A percentile compares a stretch with the other conserved stretches of the same genome.
Conservation (phyloP, 1,140 invertebrate genomes). For the Ephestia elutella region DNA sequence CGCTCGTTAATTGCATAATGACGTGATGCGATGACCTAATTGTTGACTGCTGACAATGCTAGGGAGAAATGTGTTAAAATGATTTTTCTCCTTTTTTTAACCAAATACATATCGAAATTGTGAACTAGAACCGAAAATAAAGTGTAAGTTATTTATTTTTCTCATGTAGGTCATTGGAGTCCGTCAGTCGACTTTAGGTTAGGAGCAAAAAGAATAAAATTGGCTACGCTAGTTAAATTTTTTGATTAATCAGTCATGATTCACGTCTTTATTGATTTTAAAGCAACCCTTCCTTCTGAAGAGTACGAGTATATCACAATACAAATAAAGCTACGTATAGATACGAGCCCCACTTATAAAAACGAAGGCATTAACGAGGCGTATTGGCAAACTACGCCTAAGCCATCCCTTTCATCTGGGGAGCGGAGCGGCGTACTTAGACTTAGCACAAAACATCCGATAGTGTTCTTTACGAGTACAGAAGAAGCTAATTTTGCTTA, state of each 20-base stretch:
- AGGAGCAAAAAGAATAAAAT: too few species aligned
- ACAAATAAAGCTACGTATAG: neutral
- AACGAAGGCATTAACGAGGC: slow-evolving; percentile 16
- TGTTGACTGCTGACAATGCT: neutral
- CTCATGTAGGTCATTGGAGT: too few species aligned
- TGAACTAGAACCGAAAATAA: too few species aligned
- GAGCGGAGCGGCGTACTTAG: slow-evolving; percentile 58
- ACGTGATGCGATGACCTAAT: neutral
- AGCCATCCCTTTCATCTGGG: slow-evolving; percentile 54
- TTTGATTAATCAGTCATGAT: too few species aligned
- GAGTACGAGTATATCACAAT: neutral
- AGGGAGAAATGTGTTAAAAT: neutral
- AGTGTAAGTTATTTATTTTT: too few species aligned
- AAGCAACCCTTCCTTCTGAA: too few species aligned
- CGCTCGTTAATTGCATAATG: neutral
- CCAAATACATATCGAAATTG: too few species aligned
- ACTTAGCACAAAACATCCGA: slow-evolving; percentile 59
- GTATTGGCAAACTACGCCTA: slow-evolving; percentile 46
- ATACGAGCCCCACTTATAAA: slow-evolving; percentile 7
- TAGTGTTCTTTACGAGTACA: slow-evolving; percentile 68
- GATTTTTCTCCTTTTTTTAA: neutral
- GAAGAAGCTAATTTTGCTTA: slow-evolving; percentile 73
- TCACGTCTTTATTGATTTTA: neutral
- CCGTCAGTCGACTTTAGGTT: too few species aligned
- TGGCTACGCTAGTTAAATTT: too few species aligned